Evolutionary conservation across 2,797 vertebrate species (phyloP), one percentile per base, ranked within the genome.

Genomic region (Microctenopoma steveboyesi): DNA sequence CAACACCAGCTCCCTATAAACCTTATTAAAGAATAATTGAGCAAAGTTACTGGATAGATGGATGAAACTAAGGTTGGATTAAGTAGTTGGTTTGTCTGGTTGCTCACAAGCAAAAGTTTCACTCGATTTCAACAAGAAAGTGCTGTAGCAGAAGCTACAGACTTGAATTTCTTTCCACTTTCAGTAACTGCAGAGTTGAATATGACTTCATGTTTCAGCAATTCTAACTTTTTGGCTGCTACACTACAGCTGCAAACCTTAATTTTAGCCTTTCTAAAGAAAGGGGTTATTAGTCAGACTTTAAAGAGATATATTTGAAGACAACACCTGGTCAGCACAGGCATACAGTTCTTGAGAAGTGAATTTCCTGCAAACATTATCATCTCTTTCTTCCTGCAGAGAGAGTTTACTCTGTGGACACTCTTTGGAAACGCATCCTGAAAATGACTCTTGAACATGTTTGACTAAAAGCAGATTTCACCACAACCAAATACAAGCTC

Each of bases 401-500:
- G 13, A 28, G 51, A 66, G 59, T 67, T 79, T 11, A 27, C 25
- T 47, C 54, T 74, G 55, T 70, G 47, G 58, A 68, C 55, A 33
- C 63, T n/a, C 46, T 39, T 28, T 0, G 40, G 72, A 72, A 89
- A 79, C 40, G 85, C 56, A 65, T 16, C 52, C 79, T 66, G 53
- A 64, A 63, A 72, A 78, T 66, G 76, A 88, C 71, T 72, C 58
- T 45, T 72, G 45, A 40, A 71, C 63, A 39, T 40, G 42, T 83
- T 67, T 45, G 43, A 69, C 62, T 67, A 52, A 69, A 50, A 71
- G 65, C 25, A 39, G 75, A 79, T 76, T 84, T 81, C 70, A 40
- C 49, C n/a, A 48, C 56, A 78, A 81, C 68, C 52, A 70, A 85
- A 87, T 52, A 78, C 70, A 66, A 72, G 74, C 78, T 55, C 4